Evolutionary conservation across 2,888 invertebrate genomes (phyloP).

Genomic region (Orgyia antiqua): DNA sequence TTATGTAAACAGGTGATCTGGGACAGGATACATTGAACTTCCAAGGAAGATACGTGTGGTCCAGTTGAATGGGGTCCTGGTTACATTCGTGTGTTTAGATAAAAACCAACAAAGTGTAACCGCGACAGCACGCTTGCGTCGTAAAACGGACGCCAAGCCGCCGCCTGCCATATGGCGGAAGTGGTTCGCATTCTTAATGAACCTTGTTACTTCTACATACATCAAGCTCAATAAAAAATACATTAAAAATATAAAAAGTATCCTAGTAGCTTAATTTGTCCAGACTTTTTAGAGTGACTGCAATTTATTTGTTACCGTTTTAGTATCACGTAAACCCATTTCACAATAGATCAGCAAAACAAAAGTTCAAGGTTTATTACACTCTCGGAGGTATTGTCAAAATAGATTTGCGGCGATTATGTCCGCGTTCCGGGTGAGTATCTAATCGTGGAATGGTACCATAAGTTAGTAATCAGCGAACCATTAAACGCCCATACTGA

Average conservation of each 20-base stretch:
- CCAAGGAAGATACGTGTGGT: conserved; percentile 34
- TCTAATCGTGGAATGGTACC: conserved; percentile 37
- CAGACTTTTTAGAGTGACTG: too few relatives aligned
- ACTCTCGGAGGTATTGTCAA: conserved; percentile 33
- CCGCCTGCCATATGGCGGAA: conserved; percentile 61
- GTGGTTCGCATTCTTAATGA: conserved; percentile 41
- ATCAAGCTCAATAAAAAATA: conserved; percentile 1
- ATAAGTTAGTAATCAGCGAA: conserved; percentile 38
- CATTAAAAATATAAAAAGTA: neutral
- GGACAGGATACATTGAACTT: conserved; percentile 29
- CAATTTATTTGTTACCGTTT: too few relatives aligned
- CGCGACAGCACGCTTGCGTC: conserved; percentile 38
- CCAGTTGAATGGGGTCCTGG: conserved; percentile 24
- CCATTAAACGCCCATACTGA: conserved; percentile 60
- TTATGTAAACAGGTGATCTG: conserved; percentile 36
- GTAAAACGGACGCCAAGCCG: conserved; percentile 31
- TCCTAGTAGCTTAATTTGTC: too few relatives aligned
- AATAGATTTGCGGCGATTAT: conserved; percentile 41
- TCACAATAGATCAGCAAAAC: conserved; percentile 23
- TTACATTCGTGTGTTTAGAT: conserved; percentile 32
- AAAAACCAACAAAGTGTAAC: conserved; percentile 48
- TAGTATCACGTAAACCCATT: too few relatives aligned
- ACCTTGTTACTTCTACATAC: conserved; percentile 27
- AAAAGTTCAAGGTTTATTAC: conserved; percentile 50
- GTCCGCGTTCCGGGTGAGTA: conserved; percentile 49